Evolutionary conservation across 2,888 invertebrate species (phyloP).

Genomic region (Drosophila cognata): DNA sequence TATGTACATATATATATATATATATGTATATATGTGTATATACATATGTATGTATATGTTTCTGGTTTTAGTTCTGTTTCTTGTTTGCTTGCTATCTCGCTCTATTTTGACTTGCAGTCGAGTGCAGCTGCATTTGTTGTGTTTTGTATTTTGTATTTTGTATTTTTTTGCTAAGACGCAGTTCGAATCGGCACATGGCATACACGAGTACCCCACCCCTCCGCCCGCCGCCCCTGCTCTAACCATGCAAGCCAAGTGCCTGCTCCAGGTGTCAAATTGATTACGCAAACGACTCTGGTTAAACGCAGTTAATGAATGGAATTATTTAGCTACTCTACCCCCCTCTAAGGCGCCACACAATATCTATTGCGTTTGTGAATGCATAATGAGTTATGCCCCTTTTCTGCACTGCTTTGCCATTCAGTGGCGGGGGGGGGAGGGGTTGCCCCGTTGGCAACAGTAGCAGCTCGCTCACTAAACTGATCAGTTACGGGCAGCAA

Average conservation of each 20-base stretch:
- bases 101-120: constrained; percentile 32
- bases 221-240: too few species aligned
- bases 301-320: constrained; percentile 73
- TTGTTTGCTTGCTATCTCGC: constrained; percentile 49
- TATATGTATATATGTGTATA: background rate
- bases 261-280: constrained; percentile 73
- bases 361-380: constrained; percentile 34
- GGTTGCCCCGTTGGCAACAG: background rate
- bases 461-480: background rate
- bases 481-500: background rate
- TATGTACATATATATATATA: background rate
- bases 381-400: constrained; percentile 26
- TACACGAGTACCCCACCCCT: background rate
- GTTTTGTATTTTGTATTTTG: constrained; percentile 5
- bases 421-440: too few species aligned
- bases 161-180: constrained; percentile 55
- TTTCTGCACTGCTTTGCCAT: background rate
- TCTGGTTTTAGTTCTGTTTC: constrained; percentile 8
- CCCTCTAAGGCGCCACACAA: background rate
- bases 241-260: constrained; percentile 24
- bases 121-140: constrained; percentile 32
- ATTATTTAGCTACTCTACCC: constrained; percentile 31
- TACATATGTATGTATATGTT: background rate
- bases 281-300: constrained; percentile 64
- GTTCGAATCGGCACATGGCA: constrained; percentile 44